Evolutionary conservation across 92 coral and sea anemone genomes (phyloP).

Genomic region (Palythoa caribaeorum): DNA sequence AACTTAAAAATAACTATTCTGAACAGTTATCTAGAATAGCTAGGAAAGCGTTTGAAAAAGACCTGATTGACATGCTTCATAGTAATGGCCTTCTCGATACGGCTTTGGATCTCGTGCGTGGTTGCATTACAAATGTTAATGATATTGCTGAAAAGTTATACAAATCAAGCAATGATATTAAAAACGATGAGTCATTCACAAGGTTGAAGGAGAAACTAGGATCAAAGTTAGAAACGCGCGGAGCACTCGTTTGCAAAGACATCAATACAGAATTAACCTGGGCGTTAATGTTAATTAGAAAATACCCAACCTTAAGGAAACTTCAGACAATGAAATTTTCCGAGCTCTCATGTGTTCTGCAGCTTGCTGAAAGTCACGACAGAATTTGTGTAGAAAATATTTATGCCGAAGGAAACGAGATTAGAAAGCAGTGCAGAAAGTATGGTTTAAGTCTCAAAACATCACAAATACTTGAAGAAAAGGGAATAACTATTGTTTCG

Average conservation of each 20-base stretch:
- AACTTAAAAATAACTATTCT: not conserved
- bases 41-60: not conserved
- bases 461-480: slow-evolving; percentile 2
- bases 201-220: not conserved
- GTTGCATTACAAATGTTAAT: not conserved
- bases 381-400: not conserved
- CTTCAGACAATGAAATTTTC: not conserved
- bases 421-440: slow-evolving; percentile 15
- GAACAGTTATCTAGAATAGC: not conserved
- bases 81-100: not conserved
- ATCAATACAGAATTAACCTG: not conserved
- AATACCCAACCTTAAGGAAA: not conserved
- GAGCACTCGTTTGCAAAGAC: slow-evolving; percentile 6
- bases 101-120: not conserved
- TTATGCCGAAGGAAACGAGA: not conserved
- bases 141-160: slow-evolving; percentile 16
- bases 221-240: slow-evolving; percentile 18
- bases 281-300: not conserved
- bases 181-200: not conserved
- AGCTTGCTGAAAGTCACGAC: not conserved
- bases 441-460: slow-evolving; percentile 19
- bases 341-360: not conserved
- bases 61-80: not conserved
- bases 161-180: not conserved
- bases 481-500: slow-evolving; percentile 1